These are phyloP conservation scores for Benitochromis conjunctus DNA, from an alignment of 2,113 vertebrate species.

Conservation along the genomic window DNA sequence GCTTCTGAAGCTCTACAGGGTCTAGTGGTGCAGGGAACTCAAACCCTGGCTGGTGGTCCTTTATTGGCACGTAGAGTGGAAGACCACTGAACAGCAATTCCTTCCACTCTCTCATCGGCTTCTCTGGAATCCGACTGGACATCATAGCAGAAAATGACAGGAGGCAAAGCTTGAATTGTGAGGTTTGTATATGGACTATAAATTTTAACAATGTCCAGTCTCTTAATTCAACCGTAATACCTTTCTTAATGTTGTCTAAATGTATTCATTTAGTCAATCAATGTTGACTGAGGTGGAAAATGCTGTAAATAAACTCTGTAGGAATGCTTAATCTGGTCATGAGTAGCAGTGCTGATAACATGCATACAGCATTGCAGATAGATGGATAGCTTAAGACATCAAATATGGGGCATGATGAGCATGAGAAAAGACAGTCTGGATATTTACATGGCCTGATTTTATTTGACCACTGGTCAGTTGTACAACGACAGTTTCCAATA, in stretches of 20 bases:
- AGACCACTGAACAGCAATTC: conserved; percentile 80
- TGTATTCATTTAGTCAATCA: not conserved
- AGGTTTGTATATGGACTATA: not conserved
- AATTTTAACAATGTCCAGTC: not conserved
- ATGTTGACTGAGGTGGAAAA: not conserved
- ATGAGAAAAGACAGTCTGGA: conserved; percentile 20
- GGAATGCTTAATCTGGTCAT: not conserved
- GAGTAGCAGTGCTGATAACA: not conserved
- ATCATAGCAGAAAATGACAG: conserved; percentile 10
- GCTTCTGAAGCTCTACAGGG: conserved; percentile 75
- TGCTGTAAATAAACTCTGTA: not conserved
- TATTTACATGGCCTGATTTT: conserved; percentile 3
- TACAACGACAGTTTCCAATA: not conserved
- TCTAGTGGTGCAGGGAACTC: not conserved
- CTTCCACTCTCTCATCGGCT: conserved; percentile 87
- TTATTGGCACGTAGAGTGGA: conserved; percentile 77
- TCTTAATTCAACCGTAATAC: not conserved
- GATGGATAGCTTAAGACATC: not conserved
- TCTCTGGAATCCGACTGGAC: conserved; percentile 81
- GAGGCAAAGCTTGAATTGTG: not conserved
- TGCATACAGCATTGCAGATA: not conserved
- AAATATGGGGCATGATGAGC: not conserved
- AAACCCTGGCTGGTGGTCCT: not conserved
- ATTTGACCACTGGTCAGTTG: conserved; percentile 6
- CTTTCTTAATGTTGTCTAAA: not conserved